Percentiles rank a stretch among this genome's conserved stretches.
Conservation (phyloP, 2,888 invertebrate species). For the Tyria jacobaeae region DNA sequence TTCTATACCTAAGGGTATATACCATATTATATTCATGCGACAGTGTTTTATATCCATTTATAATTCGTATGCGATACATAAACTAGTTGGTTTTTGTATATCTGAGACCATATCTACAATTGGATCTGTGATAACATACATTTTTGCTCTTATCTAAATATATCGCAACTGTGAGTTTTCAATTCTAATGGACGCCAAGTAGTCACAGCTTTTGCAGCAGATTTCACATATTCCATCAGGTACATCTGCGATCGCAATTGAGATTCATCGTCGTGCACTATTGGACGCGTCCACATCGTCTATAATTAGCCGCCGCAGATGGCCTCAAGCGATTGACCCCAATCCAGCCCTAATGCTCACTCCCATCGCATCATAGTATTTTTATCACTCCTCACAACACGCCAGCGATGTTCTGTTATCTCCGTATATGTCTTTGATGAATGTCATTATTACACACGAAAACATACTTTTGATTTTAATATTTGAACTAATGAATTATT, state of each 20-base stretch:
- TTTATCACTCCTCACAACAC: constrained; percentile 74
- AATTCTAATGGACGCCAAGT: constrained; percentile 31
- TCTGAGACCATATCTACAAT: constrained; percentile 3
- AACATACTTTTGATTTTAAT: neutral
- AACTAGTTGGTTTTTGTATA: constrained; percentile 2
- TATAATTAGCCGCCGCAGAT: constrained; percentile 84
- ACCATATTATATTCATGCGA: constrained; percentile 38
- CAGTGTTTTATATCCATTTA: constrained; percentile 33
- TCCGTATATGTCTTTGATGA: constrained; percentile 50
- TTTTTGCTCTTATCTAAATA: neutral
- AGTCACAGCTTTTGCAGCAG: constrained; percentile 45
- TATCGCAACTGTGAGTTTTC: too few relatives aligned
- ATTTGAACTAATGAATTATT: neutral
- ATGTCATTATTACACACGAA: constrained; percentile 31
- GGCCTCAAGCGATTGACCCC: constrained; percentile 85
- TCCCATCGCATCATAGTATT: constrained; percentile 73
- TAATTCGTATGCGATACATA: constrained; percentile 16
- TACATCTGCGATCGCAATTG: constrained; percentile 67
- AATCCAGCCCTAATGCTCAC: constrained; percentile 80
- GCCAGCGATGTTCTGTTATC: constrained; percentile 54
- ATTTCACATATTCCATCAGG: constrained; percentile 52
- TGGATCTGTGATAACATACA: neutral
- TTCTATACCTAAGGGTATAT: constrained; percentile 56
- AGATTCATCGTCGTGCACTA: constrained; percentile 72
- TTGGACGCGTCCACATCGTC: constrained; percentile 72